Evolutionary conservation across 2,113 vertebrate genomes (phyloP), one percentile per base, ranked within the genome.

Genomic region (Megaceryle maxima): DNA sequence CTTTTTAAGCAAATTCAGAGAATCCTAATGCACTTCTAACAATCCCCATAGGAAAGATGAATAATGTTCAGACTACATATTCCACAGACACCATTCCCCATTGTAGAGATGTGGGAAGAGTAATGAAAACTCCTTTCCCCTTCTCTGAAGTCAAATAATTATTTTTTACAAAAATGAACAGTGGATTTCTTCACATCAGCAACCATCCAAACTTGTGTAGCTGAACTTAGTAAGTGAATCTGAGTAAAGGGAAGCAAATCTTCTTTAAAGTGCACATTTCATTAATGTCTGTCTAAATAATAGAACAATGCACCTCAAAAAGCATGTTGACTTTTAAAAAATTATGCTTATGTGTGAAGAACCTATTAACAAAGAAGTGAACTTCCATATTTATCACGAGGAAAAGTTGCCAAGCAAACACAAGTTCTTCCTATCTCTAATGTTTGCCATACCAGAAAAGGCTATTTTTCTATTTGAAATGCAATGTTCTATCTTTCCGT

Each of bases 1-100:
- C 63, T 93, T 90, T 86, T 76, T 83, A 95, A 96, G 79, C 56
- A 94, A 88, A 93, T 88, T 77, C 68, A 86, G 33, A 74, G 37
- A 69, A 86, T 64, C 41, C 39, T 90, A 93, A 92, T 92, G 78
- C 44, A 77, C 43, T 92, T 83, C 59, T 78, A 85, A 68, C 16
- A 86, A 81, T 48, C 29, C 76, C 56, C 60, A 88, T 13, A 56
- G 56, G 75, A 90, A 86, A 93, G 56, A 83, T 53, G 72, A 95
- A 81, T 81, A 68, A 92, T 64, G 29, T 67, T 86, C 67, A 83
- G 68, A 66, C 55, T 78, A n/a, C 1, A 0, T 22, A 16, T 83
- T 86, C 63, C 59, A 90, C 55, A 92, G 75, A 66, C 20, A 90
- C 25, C 20, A 78, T 63, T 96, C 25, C 55, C 90, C 18, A 46